Conservation (phyloP, 1,140 invertebrate genomes). For the Drosophila persimilis region DNA sequence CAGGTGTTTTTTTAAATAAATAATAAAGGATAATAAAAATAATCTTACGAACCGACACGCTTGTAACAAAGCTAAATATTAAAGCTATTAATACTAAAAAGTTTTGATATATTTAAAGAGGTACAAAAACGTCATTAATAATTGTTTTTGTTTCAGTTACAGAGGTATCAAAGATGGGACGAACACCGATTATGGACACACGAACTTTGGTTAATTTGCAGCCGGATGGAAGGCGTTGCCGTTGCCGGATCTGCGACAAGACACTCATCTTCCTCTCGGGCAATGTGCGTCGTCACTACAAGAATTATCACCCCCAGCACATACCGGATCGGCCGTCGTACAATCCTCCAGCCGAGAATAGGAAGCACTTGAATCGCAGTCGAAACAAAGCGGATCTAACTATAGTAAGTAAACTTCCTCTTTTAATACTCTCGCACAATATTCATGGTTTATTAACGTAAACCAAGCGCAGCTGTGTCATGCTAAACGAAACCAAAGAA, state of each 20-base stretch:
- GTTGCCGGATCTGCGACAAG: slow-evolving; percentile 12
- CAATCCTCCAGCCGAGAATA: neutral
- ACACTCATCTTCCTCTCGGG: slow-evolving; percentile 5
- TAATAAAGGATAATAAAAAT: no score
- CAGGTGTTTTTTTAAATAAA: no score
- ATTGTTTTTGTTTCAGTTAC: neutral
- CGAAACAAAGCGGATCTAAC: neutral
- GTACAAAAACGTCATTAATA: no score
- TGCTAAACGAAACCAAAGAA: no score
- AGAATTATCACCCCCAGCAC: slow-evolving; percentile 6
- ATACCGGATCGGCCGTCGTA: neutral
- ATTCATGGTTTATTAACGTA: no score
- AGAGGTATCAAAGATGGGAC: slow-evolving; percentile 4
- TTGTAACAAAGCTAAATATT: no score
- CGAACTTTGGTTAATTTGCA: neutral
- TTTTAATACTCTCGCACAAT: no score
- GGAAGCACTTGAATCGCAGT: neutral
- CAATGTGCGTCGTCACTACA: slow-evolving; percentile 17
- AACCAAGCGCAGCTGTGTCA: no score
- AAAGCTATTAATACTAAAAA: no score
- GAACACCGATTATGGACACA: slow-evolving; percentile 5
- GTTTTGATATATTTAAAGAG: no score
- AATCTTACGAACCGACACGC: no score
- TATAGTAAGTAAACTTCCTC: neutral
- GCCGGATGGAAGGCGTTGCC: slow-evolving; percentile 7